These are phyloP conservation scores for Corynorhinus townsendii DNA, from an alignment of 2,113 vertebrate genomes.

Conservation along the genomic window DNA sequence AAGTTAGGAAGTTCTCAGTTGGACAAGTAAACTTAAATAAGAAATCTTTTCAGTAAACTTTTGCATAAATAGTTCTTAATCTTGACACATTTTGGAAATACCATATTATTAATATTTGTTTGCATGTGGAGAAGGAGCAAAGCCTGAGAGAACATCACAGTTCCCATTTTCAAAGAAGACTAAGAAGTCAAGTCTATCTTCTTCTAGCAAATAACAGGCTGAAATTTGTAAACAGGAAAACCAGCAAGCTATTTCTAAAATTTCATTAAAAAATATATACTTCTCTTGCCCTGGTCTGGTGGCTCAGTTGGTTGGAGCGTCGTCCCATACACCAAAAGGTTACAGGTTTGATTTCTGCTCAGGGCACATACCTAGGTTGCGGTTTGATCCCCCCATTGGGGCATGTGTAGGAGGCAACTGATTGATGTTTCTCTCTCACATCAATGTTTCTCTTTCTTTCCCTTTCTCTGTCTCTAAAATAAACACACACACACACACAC, in stretches of 20 bases:
- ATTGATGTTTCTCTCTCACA: too few species aligned
- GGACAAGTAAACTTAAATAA: neutral
- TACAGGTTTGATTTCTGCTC: too few species aligned
- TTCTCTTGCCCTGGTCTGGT: neutral
- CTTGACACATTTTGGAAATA: neutral
- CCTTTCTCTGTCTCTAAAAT: too few species aligned
- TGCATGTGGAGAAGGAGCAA: neutral
- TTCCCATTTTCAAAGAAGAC: neutral
- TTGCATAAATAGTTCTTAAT: neutral
- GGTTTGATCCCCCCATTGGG: too few species aligned
- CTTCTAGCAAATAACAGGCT: neutral
- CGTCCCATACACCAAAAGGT: too few species aligned
- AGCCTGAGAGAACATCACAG: neutral
- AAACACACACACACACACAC: too few species aligned
- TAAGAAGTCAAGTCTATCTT: neutral
- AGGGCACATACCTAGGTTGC: too few species aligned
- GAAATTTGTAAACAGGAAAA: neutral
- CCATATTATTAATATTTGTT: neutral
- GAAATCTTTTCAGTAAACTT: constrained; percentile 10
- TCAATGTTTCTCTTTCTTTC: too few species aligned
- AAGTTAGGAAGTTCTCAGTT: constrained; percentile 25
- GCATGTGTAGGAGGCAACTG: too few species aligned
- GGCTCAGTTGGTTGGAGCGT: too few species aligned
- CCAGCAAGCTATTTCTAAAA: neutral
- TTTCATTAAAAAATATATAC: neutral